Base-by-base conservation (phyloP, 2,888 invertebrate species). In the Antheraea yamamai region DNA sequence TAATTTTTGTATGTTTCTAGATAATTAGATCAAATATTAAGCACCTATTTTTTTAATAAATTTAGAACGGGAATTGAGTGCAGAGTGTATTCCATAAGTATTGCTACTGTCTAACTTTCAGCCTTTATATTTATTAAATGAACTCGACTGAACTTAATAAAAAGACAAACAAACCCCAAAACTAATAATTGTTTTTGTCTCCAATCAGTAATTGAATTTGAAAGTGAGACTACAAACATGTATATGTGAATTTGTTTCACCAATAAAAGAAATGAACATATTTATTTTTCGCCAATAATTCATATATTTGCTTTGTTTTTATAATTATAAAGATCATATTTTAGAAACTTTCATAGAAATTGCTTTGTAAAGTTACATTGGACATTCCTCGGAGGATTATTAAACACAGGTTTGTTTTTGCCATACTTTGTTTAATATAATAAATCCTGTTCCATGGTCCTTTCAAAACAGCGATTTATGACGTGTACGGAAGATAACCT, bases 381-480 rank as follows among this genome's bases (percentile, higher is more conserved):
- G 16, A 66, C 1, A 1, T 26, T 30, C 4, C 16, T 30, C n/a
- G 61, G 8, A 12, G 61, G 7, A 26, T 30, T 30, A 47, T 6
- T 26, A 26, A 16, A 4, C 64, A 26, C 64, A 30, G 30, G 64
- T 26, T 30, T 66, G 26, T 64, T 66, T 66, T 66, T 6, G 30
- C 30, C 0, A 0, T 30, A 30, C 64, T 30, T 30, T 66, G 64
- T 30, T 66, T 66, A 66, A 66, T 16, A 66, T 30, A 66, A 66
- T 16, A 66, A 66, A 66, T 66, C 26, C 30, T 66, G 64, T 66
- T 66, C 4, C 12, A 66, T 3, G 64, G 30, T 66, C 64, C 64
- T 66, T 66, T 66, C 64, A 66, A 66, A 66, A 66, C 64, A 66
- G 6, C 64, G 30, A 66, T 66, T 66, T 66, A 66, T 30, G 64